phyloP scores from a whole-genome alignment of 2,888 invertebrate species.

The Eristalinus aeneus region DNA sequence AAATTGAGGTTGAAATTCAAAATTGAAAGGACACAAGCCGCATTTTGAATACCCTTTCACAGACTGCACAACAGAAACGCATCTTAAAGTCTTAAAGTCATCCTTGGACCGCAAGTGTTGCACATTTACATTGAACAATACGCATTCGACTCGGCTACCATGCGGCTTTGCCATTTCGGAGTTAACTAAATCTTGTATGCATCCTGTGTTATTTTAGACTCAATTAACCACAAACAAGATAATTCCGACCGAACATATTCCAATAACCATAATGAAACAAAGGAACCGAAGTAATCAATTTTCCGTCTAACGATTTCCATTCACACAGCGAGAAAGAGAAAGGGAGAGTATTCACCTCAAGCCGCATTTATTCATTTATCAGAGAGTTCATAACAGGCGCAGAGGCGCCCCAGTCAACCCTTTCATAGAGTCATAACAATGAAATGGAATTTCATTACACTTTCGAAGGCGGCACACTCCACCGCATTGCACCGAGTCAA shows the following conservation, averaged over 20 bases:
- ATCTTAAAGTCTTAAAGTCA: neutral
- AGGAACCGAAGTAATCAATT: neutral
- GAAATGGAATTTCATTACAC: conserved; percentile 22
- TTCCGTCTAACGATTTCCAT: neutral
- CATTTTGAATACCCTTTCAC: too few species aligned
- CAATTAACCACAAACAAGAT: neutral
- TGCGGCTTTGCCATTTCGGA: neutral
- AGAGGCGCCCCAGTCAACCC: neutral
- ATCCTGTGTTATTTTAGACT: neutral
- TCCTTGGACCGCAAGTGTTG: neutral
- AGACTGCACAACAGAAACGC: too few species aligned
- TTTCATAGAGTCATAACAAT: conserved; percentile 14
- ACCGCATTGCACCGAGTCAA: neutral
- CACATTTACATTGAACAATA: neutral
- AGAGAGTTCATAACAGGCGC: neutral
- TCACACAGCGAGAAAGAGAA: neutral
- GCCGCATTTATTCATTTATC: neutral
- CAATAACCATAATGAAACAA: neutral
- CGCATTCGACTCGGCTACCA: neutral
- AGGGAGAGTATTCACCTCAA: neutral
- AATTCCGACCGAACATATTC: neutral
- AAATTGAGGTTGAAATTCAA: too few species aligned
- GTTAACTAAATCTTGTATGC: neutral
- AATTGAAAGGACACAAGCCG: too few species aligned
- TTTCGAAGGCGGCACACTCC: neutral